These are phyloP conservation scores for Plestiodon gilberti DNA, from an alignment of 2,113 vertebrate species.

Conservation along the genomic window DNA sequence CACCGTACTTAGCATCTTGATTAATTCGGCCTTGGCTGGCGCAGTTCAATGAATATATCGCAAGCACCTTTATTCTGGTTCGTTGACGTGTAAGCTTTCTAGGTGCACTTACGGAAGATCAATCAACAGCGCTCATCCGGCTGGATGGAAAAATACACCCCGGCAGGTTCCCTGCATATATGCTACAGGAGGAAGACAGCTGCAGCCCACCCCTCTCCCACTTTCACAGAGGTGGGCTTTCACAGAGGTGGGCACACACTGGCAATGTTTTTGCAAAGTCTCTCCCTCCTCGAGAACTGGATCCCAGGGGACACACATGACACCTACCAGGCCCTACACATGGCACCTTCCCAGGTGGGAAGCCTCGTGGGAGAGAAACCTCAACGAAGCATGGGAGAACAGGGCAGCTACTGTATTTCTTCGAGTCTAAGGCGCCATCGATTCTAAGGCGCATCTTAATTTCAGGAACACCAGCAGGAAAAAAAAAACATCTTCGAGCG, in stretches of 20 bases:
- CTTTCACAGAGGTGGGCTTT: slow-evolving; percentile 13
- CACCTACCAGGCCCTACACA: not conserved
- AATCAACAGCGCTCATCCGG: not conserved
- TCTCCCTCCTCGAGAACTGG: not conserved
- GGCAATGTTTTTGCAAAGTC: slow-evolving; percentile 6
- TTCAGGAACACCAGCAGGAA: too few species aligned
- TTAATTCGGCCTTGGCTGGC: not conserved
- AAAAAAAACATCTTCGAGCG: too few species aligned
- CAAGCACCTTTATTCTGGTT: not conserved
- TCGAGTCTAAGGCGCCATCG: too few species aligned
- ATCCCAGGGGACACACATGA: not conserved
- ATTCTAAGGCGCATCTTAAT: too few species aligned
- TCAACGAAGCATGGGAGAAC: too few species aligned
- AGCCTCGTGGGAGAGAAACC: not conserved
- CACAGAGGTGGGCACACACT: not conserved
- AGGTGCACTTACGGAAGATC: not conserved
- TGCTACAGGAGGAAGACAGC: slow-evolving; percentile 17
- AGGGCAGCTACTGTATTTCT: too few species aligned
- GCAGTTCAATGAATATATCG: too few species aligned
- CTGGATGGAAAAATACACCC: not conserved
- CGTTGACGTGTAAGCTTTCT: not conserved
- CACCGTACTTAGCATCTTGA: not conserved
- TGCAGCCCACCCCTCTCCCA: slow-evolving; percentile 34
- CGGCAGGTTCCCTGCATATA: not conserved
- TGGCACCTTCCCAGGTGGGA: not conserved